phyloP scores from a whole-genome alignment of 2,888 invertebrate species.

The Habroteleia sp. region DNA sequence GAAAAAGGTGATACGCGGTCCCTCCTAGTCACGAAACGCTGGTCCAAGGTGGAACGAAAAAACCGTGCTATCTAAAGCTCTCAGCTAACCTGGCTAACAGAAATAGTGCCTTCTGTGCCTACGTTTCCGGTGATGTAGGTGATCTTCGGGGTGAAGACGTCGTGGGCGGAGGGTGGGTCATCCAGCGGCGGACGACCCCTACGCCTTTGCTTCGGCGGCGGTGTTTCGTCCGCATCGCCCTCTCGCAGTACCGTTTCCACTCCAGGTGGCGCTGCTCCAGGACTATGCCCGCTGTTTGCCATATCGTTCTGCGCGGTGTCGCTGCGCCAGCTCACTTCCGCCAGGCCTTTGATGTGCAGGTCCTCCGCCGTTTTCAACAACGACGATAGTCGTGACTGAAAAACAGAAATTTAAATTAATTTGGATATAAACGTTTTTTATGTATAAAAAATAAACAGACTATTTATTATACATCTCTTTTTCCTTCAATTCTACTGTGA shows the following conservation, averaged over 20 bases:
- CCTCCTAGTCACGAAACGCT: constrained; percentile 56
- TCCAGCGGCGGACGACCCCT: constrained; percentile 87
- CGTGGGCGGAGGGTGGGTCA: constrained; percentile 82
- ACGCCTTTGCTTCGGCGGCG: constrained; percentile 83
- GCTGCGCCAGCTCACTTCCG: constrained; percentile 92
- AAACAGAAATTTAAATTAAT: too few species aligned
- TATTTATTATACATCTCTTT: too few species aligned
- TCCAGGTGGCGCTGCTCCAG: constrained; percentile 75
- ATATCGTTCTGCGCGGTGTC: constrained; percentile 76
- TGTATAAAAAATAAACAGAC: too few species aligned
- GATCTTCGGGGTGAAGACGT: constrained; percentile 82
- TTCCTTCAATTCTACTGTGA: too few species aligned
- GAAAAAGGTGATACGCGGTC: constrained; percentile 26
- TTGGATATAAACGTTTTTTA: too few species aligned
- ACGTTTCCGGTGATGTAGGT: constrained; percentile 81
- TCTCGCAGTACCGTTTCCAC: constrained; percentile 77
- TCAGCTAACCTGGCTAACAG: constrained; percentile 68
- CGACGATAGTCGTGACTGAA: constrained; percentile 92
- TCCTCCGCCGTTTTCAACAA: constrained; percentile 95
- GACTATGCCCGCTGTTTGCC: constrained; percentile 77
- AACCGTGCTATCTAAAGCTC: constrained; percentile 60
- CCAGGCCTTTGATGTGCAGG: constrained; percentile 93
- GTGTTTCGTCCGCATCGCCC: constrained; percentile 76
- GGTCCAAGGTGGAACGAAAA: constrained; percentile 43
- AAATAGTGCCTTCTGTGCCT: constrained; percentile 68